These are phyloP conservation scores for Electrona antarctica DNA, from an alignment of 2,113 vertebrate genomes.

Conservation along the genomic window DNA sequence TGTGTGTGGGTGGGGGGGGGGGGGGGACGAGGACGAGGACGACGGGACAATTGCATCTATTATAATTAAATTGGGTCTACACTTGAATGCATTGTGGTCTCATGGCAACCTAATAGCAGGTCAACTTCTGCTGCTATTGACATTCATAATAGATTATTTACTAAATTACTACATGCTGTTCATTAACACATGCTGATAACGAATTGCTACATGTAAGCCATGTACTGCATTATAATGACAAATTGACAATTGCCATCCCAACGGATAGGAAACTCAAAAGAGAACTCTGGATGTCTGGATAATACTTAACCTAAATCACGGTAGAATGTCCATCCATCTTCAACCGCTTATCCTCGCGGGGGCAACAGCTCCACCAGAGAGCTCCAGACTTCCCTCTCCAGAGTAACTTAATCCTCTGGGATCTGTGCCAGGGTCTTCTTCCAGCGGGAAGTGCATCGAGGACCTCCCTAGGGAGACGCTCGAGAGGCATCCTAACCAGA, in stretches of 20 bases:
- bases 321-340: too few relatives aligned
- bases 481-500: too few relatives aligned
- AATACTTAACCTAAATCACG: too few relatives aligned
- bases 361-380: too few relatives aligned
- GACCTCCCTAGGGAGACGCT: too few relatives aligned
- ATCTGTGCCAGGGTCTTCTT: too few relatives aligned
- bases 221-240: not conserved
- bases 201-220: not conserved
- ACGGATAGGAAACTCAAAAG: too few relatives aligned
- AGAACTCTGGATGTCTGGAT: too few relatives aligned
- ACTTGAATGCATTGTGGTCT: constrained; percentile 40
- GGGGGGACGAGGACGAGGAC: constrained; percentile 11
- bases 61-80: constrained; percentile 59
- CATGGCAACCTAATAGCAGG: constrained; percentile 35
- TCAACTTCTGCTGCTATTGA: constrained; percentile 51
- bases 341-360: too few relatives aligned
- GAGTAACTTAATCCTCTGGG: too few relatives aligned
- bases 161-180: not conserved
- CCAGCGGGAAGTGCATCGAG: too few relatives aligned
- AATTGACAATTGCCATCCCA: not conserved
- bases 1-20: constrained; percentile 13
- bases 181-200: not conserved
- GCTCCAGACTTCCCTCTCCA: too few relatives aligned
- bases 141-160: constrained; percentile 15
- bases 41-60: constrained; percentile 63